phyloP scores from a whole-genome alignment of 2,797 vertebrate genomes.

The Eulemur rubriventer region DNA sequence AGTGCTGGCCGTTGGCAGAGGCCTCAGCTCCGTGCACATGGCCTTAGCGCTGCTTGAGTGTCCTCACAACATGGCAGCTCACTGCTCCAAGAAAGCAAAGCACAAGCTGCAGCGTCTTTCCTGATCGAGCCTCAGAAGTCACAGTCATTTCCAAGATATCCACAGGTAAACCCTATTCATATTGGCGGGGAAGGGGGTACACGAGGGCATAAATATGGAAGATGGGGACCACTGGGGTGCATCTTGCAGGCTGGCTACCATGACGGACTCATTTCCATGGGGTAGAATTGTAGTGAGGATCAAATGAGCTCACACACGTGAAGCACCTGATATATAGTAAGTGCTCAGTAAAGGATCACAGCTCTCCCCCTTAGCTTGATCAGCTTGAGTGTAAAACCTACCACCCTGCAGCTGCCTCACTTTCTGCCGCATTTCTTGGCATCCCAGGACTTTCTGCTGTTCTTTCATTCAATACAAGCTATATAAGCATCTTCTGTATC shows the following conservation, averaged over 20 bases:
- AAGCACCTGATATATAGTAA: neutral
- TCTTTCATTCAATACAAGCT: neutral
- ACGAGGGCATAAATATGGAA: neutral
- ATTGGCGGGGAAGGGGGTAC: neutral
- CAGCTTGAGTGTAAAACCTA: neutral
- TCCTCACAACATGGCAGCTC: neutral
- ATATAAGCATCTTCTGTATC: neutral
- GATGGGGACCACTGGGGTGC: neutral
- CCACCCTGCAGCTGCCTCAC: neutral
- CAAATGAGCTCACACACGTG: neutral
- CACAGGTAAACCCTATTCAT: neutral
- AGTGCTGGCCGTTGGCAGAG: neutral
- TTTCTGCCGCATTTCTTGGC: neutral
- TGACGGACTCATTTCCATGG: neutral
- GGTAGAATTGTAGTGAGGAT: neutral
- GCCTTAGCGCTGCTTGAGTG: neutral
- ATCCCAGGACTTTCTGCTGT: neutral
- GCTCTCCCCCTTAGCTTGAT: neutral
- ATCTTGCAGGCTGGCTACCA: neutral
- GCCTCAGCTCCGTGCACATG: neutral
- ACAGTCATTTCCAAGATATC: neutral
- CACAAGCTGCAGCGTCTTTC: neutral
- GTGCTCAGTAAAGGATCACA: neutral
- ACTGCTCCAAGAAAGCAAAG: neutral
- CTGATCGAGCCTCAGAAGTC: neutral